phyloP scores from a whole-genome alignment of 2,888 invertebrate species.

The Brachynemurus nebulosus region DNA sequence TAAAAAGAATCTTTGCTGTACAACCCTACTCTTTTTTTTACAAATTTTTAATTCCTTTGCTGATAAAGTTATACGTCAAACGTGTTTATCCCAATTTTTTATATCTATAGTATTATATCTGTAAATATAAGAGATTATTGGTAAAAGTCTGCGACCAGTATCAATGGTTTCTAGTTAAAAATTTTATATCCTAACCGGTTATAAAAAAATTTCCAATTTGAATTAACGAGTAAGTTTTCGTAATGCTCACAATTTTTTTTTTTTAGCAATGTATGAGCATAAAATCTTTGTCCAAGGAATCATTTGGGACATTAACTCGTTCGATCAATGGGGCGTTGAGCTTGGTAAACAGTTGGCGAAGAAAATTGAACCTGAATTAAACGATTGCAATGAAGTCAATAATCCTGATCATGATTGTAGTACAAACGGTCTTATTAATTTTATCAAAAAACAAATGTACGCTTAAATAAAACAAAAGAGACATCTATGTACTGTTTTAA shows the following conservation, averaged over 20 bases:
- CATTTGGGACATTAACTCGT: constrained; percentile 99
- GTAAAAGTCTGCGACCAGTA: too few species aligned
- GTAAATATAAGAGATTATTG: too few species aligned
- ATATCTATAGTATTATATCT: too few species aligned
- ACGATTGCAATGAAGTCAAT: constrained; percentile 33
- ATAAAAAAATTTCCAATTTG: too few species aligned
- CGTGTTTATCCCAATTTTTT: too few species aligned
- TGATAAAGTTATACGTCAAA: constrained; percentile 10
- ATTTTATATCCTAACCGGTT: too few species aligned
- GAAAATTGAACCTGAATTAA: constrained; percentile 91
- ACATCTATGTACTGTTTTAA: too few species aligned
- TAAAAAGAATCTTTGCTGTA: too few species aligned
- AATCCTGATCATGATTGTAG: constrained; percentile 74
- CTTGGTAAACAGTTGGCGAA: constrained; percentile 97
- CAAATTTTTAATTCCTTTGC: constrained; percentile 3
- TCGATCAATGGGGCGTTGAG: constrained; percentile 99
- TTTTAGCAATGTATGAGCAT: constrained; percentile 90
- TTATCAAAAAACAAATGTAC: constrained; percentile 49
- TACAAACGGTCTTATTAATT: constrained; percentile 95
- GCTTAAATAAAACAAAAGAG: too few species aligned
- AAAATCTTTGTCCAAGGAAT: constrained; percentile 98
- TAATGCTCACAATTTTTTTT: constrained; percentile 6
- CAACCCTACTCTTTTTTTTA: too few species aligned
- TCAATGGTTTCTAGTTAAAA: too few species aligned
- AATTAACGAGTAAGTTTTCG: too few species aligned